These are phyloP conservation scores for Hippocampus comes DNA, from an alignment of 2,113 vertebrate genomes.

Conservation along the genomic window DNA sequence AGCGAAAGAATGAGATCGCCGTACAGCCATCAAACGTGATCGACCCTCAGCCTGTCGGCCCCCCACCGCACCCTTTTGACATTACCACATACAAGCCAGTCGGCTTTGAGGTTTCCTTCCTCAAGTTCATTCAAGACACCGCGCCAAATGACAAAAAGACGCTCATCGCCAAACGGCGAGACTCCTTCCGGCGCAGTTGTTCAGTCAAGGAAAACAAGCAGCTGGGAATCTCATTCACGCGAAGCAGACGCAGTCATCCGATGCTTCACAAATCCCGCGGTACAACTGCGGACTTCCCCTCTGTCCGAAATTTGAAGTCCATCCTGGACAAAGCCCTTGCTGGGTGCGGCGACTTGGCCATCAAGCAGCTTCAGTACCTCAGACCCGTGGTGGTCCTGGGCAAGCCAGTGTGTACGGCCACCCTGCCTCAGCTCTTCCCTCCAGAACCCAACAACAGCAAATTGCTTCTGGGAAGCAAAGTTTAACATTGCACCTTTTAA, in stretches of 20 bases:
- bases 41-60: conserved; percentile 62
- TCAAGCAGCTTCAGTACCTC: conserved; percentile 97
- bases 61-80: conserved; percentile 77
- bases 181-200: conserved; percentile 59
- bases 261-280: conserved; percentile 75
- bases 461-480: conserved; percentile 85
- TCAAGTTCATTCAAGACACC: conserved; percentile 93
- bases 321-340: conserved; percentile 94
- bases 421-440: conserved; percentile 84
- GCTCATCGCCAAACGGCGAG: conserved; percentile 29
- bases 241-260: conserved; percentile 69
- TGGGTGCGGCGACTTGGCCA: conserved; percentile 94
- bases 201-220: conserved; percentile 78
- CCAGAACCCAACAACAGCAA: conserved; percentile 82
- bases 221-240: conserved; percentile 70
- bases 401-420: conserved; percentile 84
- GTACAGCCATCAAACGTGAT: conserved; percentile 67
- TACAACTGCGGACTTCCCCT: conserved; percentile 69
- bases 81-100: conserved; percentile 88
- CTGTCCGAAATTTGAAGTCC: conserved; percentile 85
- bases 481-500: conserved; percentile 42
- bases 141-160: conserved; percentile 73
- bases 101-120: conserved; percentile 92
- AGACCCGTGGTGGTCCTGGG: conserved; percentile 94
- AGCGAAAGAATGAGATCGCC: conserved; percentile 80